Evolutionary conservation across 2,888 invertebrate genomes (phyloP).

Genomic region (Rhyacophila evoluta): DNA sequence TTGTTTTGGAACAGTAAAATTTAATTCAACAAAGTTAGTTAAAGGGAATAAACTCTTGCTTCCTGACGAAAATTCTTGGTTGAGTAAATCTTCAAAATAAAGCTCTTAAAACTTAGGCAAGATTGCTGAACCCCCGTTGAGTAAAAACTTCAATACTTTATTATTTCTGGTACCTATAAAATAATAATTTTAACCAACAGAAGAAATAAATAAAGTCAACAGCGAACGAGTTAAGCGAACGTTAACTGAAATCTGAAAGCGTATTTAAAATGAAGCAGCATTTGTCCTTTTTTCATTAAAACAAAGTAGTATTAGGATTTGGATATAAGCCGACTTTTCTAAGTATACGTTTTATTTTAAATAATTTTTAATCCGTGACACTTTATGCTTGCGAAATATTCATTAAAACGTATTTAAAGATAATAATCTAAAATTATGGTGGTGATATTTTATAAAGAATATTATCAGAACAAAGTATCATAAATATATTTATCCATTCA

Average conservation of each 20-base stretch:
- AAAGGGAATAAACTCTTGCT: neutral
- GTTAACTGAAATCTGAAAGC: neutral
- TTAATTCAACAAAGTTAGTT: neutral
- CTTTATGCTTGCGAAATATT: neutral
- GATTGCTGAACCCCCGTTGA: neutral
- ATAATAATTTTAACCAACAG: constrained; percentile 8
- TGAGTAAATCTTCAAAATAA: constrained; percentile 12
- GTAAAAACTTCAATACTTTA: constrained; percentile 6
- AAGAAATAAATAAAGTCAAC: neutral
- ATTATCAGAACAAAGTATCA: too few species aligned
- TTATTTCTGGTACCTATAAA: constrained; percentile 17
- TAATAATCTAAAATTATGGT: neutral
- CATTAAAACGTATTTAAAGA: neutral
- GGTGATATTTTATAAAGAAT: too few species aligned
- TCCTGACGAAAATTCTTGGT: neutral
- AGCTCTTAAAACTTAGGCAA: neutral
- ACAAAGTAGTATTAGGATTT: neutral
- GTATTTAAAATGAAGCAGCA: neutral
- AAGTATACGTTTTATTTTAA: neutral
- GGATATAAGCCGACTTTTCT: neutral
- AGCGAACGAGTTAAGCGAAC: constrained; percentile 12
- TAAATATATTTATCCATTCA: too few species aligned
- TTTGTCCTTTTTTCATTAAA: constrained; percentile 19
- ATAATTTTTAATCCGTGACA: neutral
- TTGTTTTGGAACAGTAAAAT: neutral